Conservation (phyloP, 2,888 invertebrate genomes). For the Onthophagus sagittarius region DNA sequence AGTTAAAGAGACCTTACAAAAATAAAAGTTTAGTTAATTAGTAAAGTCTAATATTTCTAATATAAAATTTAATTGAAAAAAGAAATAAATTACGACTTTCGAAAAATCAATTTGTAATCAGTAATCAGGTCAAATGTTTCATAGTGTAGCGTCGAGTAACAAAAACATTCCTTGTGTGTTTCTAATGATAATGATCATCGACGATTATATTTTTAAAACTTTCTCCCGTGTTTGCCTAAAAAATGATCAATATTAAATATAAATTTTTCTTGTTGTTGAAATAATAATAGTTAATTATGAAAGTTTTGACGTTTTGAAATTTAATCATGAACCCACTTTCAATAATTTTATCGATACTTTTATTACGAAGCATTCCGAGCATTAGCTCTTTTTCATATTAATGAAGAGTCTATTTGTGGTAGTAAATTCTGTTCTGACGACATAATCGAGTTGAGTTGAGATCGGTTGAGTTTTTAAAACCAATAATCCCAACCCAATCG, state of each 20-base stretch:
- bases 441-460: constrained; percentile 64
- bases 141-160: constrained; percentile 65
- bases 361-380: constrained; percentile 70
- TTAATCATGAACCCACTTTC: constrained; percentile 67
- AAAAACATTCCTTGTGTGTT: constrained; percentile 83
- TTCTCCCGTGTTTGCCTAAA: constrained; percentile 51
- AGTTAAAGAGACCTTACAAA: no score
- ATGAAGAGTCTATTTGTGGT: constrained; percentile 61
- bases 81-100: no score
- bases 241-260: no score
- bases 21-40: no score
- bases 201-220: constrained; percentile 49
- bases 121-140: no score
- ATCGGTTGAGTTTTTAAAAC: constrained; percentile 69
- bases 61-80: no score
- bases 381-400: no score
- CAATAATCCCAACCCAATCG: constrained; percentile 73
- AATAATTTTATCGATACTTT: constrained; percentile 58
- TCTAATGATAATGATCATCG: constrained; percentile 70
- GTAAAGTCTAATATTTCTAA: no score
- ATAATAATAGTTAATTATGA: constrained; percentile 53
- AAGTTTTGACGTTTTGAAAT: constrained; percentile 61
- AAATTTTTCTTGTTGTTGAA: no score
- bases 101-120: no score
- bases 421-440: constrained; percentile 68